Percentiles rank a stretch among this genome's conserved stretches.
Evolutionary conservation across 1,140 invertebrate genomes (phyloP).

Genomic region (Bombus breviceps): DNA sequence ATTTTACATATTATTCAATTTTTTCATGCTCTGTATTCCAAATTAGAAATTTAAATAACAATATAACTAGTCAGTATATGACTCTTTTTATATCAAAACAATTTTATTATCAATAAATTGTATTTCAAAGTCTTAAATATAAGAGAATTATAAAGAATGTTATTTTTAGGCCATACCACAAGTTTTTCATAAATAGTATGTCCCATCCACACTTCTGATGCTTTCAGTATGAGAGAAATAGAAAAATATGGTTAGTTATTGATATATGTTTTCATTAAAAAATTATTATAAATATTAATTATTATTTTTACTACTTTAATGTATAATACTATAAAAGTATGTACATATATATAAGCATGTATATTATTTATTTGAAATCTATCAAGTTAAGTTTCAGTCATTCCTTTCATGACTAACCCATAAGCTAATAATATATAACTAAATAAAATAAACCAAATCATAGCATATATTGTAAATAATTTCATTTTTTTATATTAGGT

Average conservation of each 20-base stretch:
- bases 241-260: constrained; percentile 75
- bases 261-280: constrained; percentile 22
- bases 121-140: constrained; percentile 42
- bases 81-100: neutral
- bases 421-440: neutral
- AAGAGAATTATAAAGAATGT: constrained; percentile 25
- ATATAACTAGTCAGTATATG: neutral
- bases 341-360: constrained; percentile 43
- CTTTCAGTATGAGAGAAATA: constrained; percentile 70
- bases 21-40: neutral
- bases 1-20: neutral
- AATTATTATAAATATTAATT: constrained; percentile 12
- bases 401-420: neutral
- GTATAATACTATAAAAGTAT: constrained; percentile 30
- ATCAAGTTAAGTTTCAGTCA: neutral
- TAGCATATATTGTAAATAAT: neutral
- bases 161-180: constrained; percentile 58
- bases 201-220: constrained; percentile 55
- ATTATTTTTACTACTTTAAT: neutral
- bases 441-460: neutral
- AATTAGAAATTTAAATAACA: neutral
- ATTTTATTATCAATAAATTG: constrained; percentile 40
- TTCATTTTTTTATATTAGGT: neutral
- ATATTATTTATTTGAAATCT: constrained; percentile 16
- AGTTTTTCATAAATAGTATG: constrained; percentile 56